These are phyloP conservation scores for Azorinus chamasolen DNA, from an alignment of 2,888 invertebrate species.

Conservation along the genomic window DNA sequence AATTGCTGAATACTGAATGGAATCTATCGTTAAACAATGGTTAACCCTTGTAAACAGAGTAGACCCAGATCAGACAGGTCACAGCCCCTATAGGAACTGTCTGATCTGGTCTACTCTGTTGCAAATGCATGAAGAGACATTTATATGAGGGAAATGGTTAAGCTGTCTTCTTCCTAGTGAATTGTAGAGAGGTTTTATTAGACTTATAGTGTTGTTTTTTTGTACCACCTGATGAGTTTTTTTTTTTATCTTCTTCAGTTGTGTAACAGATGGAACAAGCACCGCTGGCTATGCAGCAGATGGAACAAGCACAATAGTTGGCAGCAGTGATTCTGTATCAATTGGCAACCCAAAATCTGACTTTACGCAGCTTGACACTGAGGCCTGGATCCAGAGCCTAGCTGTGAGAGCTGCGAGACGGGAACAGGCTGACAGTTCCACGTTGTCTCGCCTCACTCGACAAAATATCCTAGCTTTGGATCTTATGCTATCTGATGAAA, in stretches of 20 bases:
- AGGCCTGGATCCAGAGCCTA: conserved; percentile 79
- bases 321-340: conserved; percentile 69
- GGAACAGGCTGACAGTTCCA: conserved; percentile 71
- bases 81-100: too few species aligned
- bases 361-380: conserved; percentile 75
- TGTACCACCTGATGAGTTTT: too few species aligned
- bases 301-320: conserved; percentile 71
- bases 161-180: too few species aligned
- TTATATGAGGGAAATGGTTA: too few species aligned
- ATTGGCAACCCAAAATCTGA: conserved; percentile 64
- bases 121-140: too few species aligned
- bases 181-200: too few species aligned
- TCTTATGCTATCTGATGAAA: conserved; percentile 70
- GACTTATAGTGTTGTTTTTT: too few species aligned
- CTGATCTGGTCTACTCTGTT: too few species aligned
- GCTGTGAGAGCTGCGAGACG: conserved; percentile 76
- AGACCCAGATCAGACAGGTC: too few species aligned
- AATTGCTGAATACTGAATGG: too few species aligned
- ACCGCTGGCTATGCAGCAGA: conserved; percentile 77
- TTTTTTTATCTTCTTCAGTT: conserved; percentile 68
- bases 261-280: conserved; percentile 76
- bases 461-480: conserved; percentile 79
- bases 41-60: too few species aligned
- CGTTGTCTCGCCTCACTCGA: conserved; percentile 75
- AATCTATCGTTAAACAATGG: too few species aligned